These are phyloP conservation scores for Mormoops blainvillei DNA, from an alignment of 2,113 vertebrate genomes.

Conservation along the genomic window DNA sequence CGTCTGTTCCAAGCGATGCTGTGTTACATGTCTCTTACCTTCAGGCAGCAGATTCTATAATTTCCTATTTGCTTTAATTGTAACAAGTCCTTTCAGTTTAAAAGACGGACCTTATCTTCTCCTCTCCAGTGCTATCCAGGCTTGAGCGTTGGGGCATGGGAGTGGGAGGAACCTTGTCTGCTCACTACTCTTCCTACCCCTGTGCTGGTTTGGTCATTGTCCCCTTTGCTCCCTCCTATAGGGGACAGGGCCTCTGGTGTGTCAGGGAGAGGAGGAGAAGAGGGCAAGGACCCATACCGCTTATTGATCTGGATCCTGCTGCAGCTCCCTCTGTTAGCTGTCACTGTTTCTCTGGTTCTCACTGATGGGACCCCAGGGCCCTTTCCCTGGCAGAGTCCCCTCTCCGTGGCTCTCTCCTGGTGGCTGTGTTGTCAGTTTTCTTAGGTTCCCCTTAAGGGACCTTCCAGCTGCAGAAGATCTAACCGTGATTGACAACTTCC, in stretches of 20 bases:
- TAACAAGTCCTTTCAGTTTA: not conserved
- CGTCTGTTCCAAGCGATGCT: not conserved
- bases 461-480: not conserved
- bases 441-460: not conserved
- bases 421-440: not conserved
- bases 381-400: not conserved
- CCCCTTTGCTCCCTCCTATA: not conserved
- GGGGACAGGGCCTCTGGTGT: not conserved
- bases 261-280: no score
- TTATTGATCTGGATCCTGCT: no score
- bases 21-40: not conserved
- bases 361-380: fast-evolving
- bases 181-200: no score
- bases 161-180: not conserved
- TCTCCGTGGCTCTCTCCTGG: not conserved
- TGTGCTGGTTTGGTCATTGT: not conserved
- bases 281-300: not conserved
- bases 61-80: not conserved
- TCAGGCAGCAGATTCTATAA: no score
- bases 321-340: not conserved
- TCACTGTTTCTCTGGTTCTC: not conserved
- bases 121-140: not conserved
- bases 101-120: not conserved
- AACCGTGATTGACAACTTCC: not conserved
- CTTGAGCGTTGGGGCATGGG: not conserved